Evolutionary conservation across 92 coral and sea anemone species (phyloP).

Genomic region (Diadumene lineata): DNA sequence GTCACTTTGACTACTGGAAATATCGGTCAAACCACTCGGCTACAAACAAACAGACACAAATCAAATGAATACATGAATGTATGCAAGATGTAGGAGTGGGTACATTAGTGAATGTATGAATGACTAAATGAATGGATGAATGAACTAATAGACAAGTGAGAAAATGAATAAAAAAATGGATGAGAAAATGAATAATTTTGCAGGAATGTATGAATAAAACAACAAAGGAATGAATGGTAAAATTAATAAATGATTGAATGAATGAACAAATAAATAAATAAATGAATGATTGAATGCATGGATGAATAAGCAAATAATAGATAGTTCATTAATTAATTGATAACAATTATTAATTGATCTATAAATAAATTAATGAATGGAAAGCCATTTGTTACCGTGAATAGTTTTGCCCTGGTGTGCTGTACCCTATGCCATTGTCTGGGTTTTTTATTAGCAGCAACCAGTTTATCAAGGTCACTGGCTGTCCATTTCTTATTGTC

Average conservation of each 20-base stretch:
- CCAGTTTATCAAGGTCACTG: slow-evolving; percentile 27
- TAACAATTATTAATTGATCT: too few species aligned
- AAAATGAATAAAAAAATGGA: too few species aligned
- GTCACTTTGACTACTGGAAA: slow-evolving; percentile 40
- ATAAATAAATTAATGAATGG: too few species aligned
- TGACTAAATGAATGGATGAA: too few species aligned
- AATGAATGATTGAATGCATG: not conserved
- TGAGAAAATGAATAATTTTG: not conserved
- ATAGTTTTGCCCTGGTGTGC: slow-evolving; percentile 35
- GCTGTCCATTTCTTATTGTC: slow-evolving; percentile 20
- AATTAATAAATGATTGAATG: not conserved
- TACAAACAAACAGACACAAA: slow-evolving; percentile 9
- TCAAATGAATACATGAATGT: too few species aligned
- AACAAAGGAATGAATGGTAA: not conserved
- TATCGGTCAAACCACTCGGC: slow-evolving; percentile 46
- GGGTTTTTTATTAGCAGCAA: slow-evolving; percentile 15
- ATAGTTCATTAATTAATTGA: too few species aligned
- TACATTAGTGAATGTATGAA: too few species aligned
- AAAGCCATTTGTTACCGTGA: too few species aligned
- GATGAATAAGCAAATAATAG: too few species aligned
- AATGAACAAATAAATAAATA: not conserved
- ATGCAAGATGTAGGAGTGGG: too few species aligned
- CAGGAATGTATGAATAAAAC: not conserved
- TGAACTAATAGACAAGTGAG: too few species aligned
- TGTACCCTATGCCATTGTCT: slow-evolving; percentile 43